Conservation (phyloP, 2,888 invertebrate genomes). For the Ariolimax columbianus region DNA sequence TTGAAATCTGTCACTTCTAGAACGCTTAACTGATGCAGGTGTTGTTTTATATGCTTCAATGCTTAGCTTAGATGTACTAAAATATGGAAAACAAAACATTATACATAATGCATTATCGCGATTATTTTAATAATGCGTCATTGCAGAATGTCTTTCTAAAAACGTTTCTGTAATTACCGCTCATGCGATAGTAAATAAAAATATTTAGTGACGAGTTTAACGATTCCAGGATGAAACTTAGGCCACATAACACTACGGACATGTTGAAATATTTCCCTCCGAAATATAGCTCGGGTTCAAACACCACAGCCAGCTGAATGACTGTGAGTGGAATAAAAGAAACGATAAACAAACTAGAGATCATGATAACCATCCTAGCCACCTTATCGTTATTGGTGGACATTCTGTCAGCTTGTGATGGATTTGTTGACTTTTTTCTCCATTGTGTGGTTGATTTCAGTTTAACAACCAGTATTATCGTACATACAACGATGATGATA, state of each 20-base stretch:
- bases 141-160: background rate
- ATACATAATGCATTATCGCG: too few relatives aligned
- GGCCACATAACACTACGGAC: background rate
- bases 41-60: too few relatives aligned
- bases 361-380: slow-evolving; percentile 10
- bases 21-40: too few relatives aligned
- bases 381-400: background rate
- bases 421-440: background rate
- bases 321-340: slow-evolving; percentile 1
- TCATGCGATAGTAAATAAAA: slow-evolving; percentile 15
- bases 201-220: slow-evolving; percentile 16
- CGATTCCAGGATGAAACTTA: slow-evolving; percentile 2
- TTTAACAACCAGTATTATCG: background rate
- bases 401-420: background rate
- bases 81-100: too few relatives aligned
- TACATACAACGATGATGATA: background rate
- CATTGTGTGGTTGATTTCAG: background rate
- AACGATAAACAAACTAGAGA: background rate
- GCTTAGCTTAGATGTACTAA: too few relatives aligned
- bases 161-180: background rate
- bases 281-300: background rate
- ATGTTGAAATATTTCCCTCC: background rate
- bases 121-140: background rate
- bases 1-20: too few relatives aligned
- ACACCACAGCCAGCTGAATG: background rate